A percentile compares a stretch with the other conserved stretches of the same genome.
phyloP scores from a whole-genome alignment of 1,140 invertebrate genomes.

The Temnothorax curvispinosus region DNA sequence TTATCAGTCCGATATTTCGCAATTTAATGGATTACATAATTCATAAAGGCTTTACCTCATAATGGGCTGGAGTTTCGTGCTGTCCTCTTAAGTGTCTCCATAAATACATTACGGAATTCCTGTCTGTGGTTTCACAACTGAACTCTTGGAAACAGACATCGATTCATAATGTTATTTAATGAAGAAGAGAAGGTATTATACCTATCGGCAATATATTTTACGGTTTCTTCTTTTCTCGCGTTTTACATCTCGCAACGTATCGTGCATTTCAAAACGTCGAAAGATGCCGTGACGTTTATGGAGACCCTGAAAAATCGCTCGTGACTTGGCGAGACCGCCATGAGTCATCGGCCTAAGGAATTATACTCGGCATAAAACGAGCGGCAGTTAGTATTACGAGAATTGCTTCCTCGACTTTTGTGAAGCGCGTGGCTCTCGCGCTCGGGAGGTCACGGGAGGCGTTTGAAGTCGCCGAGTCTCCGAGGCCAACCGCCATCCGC shows the following conservation, averaged over 20 bases:
- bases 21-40: constrained; percentile 59
- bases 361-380: constrained; percentile 30
- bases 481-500: constrained; percentile 56
- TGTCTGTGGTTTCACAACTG: background rate
- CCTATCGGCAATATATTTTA: background rate
- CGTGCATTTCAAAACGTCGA: background rate
- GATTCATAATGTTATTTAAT: background rate
- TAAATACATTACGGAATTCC: constrained; percentile 14
- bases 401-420: constrained; percentile 52
- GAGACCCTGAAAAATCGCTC: background rate
- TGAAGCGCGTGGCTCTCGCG: constrained; percentile 11
- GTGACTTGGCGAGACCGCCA: background rate
- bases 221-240: too few species aligned
- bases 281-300: background rate
- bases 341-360: background rate
- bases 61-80: constrained; percentile 3
- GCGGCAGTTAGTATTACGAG: constrained; percentile 60
- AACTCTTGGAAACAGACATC: background rate
- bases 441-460: constrained; percentile 36
- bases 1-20: constrained; percentile 61
- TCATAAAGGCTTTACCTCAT: constrained; percentile 41
- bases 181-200: background rate
- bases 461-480: constrained; percentile 67
- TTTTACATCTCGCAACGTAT: background rate
- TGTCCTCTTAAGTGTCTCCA: constrained; percentile 17